phyloP scores from a whole-genome alignment of 1,140 invertebrate species.

The Contarinia nasturtii region DNA sequence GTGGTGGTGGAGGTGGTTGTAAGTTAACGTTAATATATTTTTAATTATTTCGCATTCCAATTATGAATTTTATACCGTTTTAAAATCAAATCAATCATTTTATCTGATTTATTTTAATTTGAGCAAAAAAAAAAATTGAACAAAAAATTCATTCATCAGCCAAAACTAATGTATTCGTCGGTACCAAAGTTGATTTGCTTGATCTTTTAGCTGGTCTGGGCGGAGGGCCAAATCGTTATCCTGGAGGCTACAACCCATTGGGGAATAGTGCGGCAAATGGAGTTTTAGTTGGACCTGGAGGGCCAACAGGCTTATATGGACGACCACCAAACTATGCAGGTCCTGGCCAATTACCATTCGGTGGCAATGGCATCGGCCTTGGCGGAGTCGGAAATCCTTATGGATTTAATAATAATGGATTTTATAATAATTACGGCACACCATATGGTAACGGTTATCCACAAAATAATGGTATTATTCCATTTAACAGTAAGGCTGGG shows the following conservation, averaged over 20 bases:
- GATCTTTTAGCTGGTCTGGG: too few species aligned
- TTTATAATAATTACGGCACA: slow-evolving; percentile 10
- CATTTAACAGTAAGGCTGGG: too few species aligned
- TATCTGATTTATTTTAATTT: background rate
- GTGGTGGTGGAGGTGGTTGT: slow-evolving; percentile 3
- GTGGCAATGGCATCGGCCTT: slow-evolving; percentile 5
- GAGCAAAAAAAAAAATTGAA: too few species aligned
- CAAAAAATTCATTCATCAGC: too few species aligned
- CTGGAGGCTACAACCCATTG: background rate
- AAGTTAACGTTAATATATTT: slow-evolving; percentile 1
- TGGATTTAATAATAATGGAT: slow-evolving; percentile 4
- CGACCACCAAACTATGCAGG: slow-evolving; percentile 4
- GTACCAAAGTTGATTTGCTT: too few species aligned
- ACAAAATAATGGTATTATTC: background rate
- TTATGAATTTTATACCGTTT: too few species aligned
- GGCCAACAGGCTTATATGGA: slow-evolving; percentile 31
- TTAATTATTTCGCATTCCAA: too few species aligned
- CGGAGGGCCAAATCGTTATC: too few species aligned
- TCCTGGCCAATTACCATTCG: background rate
- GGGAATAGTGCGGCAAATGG: slow-evolving; percentile 17
- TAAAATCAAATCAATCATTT: too few species aligned
- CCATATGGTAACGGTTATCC: slow-evolving; percentile 3
- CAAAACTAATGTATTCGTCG: too few species aligned
- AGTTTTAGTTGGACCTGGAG: slow-evolving; percentile 33
- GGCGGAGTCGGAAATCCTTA: slow-evolving; percentile 4